Evolutionary conservation across 2,797 vertebrate genomes (phyloP).

Genomic region (Telmatherina bonti): DNA sequence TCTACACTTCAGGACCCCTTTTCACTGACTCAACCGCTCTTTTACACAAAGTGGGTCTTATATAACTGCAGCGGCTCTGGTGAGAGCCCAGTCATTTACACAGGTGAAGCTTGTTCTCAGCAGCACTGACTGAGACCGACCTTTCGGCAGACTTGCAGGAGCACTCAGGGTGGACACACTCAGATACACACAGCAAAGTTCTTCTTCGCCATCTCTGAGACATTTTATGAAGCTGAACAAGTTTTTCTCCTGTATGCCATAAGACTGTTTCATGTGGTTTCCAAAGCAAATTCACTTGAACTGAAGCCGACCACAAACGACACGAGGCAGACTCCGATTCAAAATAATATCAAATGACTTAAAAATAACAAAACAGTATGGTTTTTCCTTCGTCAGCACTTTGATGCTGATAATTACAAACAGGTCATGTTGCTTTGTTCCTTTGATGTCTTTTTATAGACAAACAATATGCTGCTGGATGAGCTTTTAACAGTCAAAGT

Average conservation of each 20-base stretch:
- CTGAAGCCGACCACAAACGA: constrained; percentile 47
- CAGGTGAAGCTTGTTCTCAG: constrained; percentile 48
- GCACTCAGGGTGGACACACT: constrained; percentile 43
- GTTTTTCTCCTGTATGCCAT: constrained; percentile 38
- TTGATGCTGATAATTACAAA: constrained; percentile 51
- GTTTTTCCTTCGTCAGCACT: constrained; percentile 18
- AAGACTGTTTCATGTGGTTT: constrained; percentile 52
- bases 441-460: constrained; percentile 1
- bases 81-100: constrained; percentile 19
- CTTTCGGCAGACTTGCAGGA: constrained; percentile 61
- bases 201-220: constrained; percentile 43
- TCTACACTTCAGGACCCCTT: constrained; percentile 67
- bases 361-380: constrained; percentile 28
- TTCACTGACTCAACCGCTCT: constrained; percentile 67
- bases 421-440: constrained; percentile 20
- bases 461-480: constrained; percentile 10
- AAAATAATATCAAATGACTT: constrained; percentile 28
- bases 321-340: constrained; percentile 25
- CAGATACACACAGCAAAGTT: constrained; percentile 17
- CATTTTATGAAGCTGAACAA: constrained; percentile 37
- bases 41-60: constrained; percentile 70
- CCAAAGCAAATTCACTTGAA: constrained; percentile 47
- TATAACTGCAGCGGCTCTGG: constrained; percentile 48
- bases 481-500: not conserved
- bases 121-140: constrained; percentile 47